These are phyloP conservation scores for Cryptotermes secundus DNA, from an alignment of 1,140 invertebrate genomes.

Conservation along the genomic window DNA sequence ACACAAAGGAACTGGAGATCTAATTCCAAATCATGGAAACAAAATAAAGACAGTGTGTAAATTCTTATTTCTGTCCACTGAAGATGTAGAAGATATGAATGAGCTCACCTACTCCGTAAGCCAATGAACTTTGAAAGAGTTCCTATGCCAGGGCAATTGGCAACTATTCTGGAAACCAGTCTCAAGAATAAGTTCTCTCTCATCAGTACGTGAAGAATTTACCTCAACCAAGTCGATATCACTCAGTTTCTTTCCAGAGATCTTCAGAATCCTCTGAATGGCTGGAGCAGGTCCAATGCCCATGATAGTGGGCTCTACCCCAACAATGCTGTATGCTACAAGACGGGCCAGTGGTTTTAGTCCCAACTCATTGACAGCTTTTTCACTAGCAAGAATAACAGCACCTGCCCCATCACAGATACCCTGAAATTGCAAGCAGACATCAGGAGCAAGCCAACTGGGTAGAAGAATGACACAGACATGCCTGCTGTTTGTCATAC, in stretches of 20 bases:
- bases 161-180: too few relatives aligned
- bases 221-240: conserved; percentile 95
- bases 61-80: too few relatives aligned
- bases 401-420: conserved; percentile 95
- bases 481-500: conserved; percentile 37
- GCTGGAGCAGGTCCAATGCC: conserved; percentile 88
- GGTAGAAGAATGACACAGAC: neutral
- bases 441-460: neutral
- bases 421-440: conserved; percentile 60
- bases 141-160: too few relatives aligned
- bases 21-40: too few relatives aligned
- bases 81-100: too few relatives aligned
- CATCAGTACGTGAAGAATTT: conserved; percentile 36
- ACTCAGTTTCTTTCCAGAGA: conserved; percentile 71
- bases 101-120: too few relatives aligned
- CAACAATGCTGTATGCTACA: conserved; percentile 72
- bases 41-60: too few relatives aligned
- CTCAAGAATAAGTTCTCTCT: neutral
- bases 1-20: too few relatives aligned
- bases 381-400: conserved; percentile 87
- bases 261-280: conserved; percentile 76
- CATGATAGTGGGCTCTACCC: conserved; percentile 81
- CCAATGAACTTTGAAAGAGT: too few relatives aligned
- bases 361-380: conserved; percentile 76
- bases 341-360: conserved; percentile 77